These are phyloP conservation scores for Leptinotarsa defecta DNA, from an alignment of 1,140 invertebrate genomes.

Conservation along the genomic window DNA sequence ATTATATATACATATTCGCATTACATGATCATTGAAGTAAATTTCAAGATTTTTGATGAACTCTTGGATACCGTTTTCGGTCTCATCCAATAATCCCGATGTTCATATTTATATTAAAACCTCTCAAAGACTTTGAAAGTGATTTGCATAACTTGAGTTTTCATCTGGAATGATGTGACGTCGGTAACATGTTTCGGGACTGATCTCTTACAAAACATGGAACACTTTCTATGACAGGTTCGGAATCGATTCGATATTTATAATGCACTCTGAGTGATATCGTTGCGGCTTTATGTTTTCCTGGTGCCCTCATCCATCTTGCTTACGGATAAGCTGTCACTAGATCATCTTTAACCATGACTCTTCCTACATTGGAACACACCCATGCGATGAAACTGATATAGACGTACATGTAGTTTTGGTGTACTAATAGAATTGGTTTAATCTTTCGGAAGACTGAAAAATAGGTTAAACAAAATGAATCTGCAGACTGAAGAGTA, in stretches of 20 bases:
- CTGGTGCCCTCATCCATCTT: conserved; percentile 17
- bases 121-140: background rate
- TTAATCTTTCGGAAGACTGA: background rate
- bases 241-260: conserved; percentile 13
- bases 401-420: background rate
- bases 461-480: background rate
- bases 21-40: too few species aligned
- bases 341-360: background rate
- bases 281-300: conserved; percentile 3
- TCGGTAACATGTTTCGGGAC: background rate
- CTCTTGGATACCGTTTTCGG: too few species aligned
- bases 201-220: conserved; percentile 16
- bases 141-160: background rate
- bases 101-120: too few species aligned
- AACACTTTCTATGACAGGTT: conserved; percentile 11
- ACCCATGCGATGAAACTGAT: conserved; percentile 9
- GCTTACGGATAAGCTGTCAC: conserved; percentile 13
- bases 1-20: too few species aligned
- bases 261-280: background rate
- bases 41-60: too few species aligned
- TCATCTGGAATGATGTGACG: conserved; percentile 3
- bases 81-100: too few species aligned
- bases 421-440: too few species aligned
- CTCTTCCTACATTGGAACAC: conserved; percentile 18
- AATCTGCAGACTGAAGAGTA: too few species aligned